Base-by-base conservation (phyloP, 2,797 vertebrate genomes). In the Acanthopagrus latus region DNA sequence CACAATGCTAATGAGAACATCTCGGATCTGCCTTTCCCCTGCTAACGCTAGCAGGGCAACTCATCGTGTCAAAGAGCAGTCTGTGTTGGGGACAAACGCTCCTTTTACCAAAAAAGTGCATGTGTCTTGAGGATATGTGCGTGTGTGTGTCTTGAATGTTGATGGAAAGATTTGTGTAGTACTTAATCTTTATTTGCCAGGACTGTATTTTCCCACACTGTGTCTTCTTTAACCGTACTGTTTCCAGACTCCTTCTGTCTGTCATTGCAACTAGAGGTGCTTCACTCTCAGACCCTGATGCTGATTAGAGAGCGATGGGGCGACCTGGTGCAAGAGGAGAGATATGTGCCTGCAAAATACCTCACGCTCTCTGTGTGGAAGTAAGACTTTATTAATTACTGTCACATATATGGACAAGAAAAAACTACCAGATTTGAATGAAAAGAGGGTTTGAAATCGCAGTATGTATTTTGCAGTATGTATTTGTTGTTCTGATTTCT, bases 211-310 rank as follows among this genome's bases (percentile, higher is more conserved):
- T 84, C 41, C 79, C 74, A 82, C 75, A 56, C 11, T 27, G 55
- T 68, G 47, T 80, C 78, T 88, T 95, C 92, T 95, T 99, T 98
- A 96, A 97, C 94, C 4, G 4, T 12, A 9, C 20, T 5, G 71
- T 71, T 3, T 48, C 88, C 94, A 99, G 98, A 99, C 93, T 99
- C 98, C 41, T 99, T 99, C 91, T 99, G 98, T 92, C 92, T 99
- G 82, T 99, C 98, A 0, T 97, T 99, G 90, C 98, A 99, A 91
- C 93, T 99, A 69, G 98, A 99, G 93, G 98, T 99, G 64, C 93
- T 99, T 47, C 98, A 99, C 94, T 99, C 97, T 25, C 98, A 99
- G 92, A 98, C 97, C n/a, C 90, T 97, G 76, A 98, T 99, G 97
- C 94, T 99, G 89, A 95, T 99, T 79, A 95, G 98, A 74, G 98